Evolutionary conservation across 2,797 vertebrate species (phyloP).

Genomic region (Luscinia megarhynchos): DNA sequence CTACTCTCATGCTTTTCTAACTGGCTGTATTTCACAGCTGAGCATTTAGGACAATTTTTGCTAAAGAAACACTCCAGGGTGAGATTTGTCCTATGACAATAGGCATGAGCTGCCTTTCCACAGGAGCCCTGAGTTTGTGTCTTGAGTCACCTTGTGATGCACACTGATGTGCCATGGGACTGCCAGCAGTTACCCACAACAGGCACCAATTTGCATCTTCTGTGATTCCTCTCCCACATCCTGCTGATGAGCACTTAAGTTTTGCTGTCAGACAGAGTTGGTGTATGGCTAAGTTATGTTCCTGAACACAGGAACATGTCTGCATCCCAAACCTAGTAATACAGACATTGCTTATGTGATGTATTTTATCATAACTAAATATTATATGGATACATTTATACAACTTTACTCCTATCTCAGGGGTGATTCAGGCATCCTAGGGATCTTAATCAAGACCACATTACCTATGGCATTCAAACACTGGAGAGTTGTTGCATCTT

Average conservation of each 20-base stretch:
- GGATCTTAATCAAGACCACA: background rate
- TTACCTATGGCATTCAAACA: background rate
- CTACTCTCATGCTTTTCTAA: background rate
- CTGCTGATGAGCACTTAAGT: background rate
- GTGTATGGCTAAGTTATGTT: background rate
- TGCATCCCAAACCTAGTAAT: background rate
- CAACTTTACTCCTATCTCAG: background rate
- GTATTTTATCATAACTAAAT: background rate
- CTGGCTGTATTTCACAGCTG: background rate
- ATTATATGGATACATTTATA: background rate
- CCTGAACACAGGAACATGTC: background rate
- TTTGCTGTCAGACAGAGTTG: background rate
- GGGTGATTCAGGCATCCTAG: background rate
- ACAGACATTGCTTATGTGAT: fast-evolving
- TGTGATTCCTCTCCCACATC: background rate
- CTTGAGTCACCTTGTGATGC: background rate
- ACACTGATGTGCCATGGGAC: background rate
- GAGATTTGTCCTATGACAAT: background rate
- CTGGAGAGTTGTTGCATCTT: background rate
- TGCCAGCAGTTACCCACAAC: background rate
- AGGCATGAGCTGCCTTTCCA: background rate
- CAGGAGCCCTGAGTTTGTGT: background rate
- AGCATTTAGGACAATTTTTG: background rate
- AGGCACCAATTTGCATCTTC: background rate
- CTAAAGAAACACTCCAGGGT: background rate